Evolutionary conservation across 2,797 vertebrate species (phyloP).

Genomic region (Oreortyx pictus): DNA sequence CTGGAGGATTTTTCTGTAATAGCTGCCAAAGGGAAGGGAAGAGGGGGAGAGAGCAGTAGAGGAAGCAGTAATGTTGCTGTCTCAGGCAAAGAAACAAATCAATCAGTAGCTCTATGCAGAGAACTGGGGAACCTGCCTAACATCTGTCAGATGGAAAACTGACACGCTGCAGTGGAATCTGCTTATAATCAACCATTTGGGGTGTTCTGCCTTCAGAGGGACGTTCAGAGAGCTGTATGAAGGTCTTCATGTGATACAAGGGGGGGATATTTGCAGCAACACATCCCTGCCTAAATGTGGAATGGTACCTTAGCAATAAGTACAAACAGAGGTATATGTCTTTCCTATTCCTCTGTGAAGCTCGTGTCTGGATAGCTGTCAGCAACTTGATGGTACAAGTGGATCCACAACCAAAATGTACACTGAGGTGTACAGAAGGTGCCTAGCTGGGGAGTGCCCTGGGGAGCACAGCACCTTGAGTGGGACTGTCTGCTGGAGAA

Average conservation of each 20-base stretch:
- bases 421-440: background rate
- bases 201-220: background rate
- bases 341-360: background rate
- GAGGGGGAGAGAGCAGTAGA: conserved; percentile 1
- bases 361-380: background rate
- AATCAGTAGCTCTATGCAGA: conserved; percentile 36
- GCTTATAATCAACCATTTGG: background rate
- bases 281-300: background rate
- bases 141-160: conserved; percentile 25
- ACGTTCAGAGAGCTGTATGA: background rate
- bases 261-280: background rate
- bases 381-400: background rate
- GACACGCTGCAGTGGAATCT: background rate
- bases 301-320: background rate
- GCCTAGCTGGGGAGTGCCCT: background rate
- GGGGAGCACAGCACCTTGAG: background rate
- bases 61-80: conserved; percentile 34
- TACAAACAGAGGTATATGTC: background rate
- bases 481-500: rapidly evolving
- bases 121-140: conserved; percentile 12
- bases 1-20: conserved; percentile 55
- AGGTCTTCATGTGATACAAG: background rate
- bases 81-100: conserved; percentile 63
- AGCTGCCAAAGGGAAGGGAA: conserved; percentile 48
- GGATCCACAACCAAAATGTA: background rate